phyloP scores from a whole-genome alignment of 2,113 vertebrate genomes.

The Pogonocichla stellata region DNA sequence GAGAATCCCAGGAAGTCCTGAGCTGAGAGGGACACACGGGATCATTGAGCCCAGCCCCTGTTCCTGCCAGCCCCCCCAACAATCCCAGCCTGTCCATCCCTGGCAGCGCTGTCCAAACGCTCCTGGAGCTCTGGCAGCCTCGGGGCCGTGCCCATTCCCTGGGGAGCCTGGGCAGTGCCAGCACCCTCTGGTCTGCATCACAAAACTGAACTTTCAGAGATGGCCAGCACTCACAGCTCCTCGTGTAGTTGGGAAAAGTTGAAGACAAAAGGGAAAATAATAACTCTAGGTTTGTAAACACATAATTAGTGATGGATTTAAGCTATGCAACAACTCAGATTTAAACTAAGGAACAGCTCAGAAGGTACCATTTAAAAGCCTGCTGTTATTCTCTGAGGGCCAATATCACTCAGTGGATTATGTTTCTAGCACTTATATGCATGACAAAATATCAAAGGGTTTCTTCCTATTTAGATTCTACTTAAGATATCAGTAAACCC shows the following conservation, averaged over 20 bases:
- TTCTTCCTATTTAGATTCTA: neutral
- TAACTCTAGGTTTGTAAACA: neutral
- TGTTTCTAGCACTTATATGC: neutral
- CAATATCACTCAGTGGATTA: neutral
- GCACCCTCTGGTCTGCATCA: neutral
- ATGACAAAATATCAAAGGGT: neutral
- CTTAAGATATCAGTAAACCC: neutral
- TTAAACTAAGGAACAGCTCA: neutral
- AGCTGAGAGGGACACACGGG: neutral
- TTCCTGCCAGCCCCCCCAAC: neutral
- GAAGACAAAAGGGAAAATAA: neutral
- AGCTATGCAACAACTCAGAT: neutral
- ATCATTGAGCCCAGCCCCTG: fast-evolving
- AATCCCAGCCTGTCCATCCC: neutral
- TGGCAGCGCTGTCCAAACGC: neutral
- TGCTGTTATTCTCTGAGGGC: neutral
- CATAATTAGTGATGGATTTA: neutral
- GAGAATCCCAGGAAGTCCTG: neutral
- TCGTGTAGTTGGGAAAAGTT: neutral
- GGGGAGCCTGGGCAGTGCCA: neutral
- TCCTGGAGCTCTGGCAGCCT: no score
- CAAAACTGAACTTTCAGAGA: neutral
- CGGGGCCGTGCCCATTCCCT: no score
- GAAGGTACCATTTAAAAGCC: neutral
- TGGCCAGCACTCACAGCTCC: neutral